Base-by-base conservation (phyloP, 2,797 vertebrate genomes). In the Mallotus villosus region DNA sequence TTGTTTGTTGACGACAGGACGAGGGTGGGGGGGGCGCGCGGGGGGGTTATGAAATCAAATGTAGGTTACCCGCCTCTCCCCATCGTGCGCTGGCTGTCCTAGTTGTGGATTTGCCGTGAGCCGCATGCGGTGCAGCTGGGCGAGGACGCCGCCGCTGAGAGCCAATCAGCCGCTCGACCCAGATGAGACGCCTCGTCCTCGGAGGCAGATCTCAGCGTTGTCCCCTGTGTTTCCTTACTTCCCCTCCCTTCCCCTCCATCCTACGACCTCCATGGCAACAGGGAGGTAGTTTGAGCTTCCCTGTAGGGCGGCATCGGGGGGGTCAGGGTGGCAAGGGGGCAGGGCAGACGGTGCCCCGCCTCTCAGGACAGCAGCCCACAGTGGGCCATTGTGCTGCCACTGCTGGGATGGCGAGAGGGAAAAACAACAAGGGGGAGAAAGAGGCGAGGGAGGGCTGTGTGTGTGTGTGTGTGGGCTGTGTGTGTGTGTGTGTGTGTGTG, bases 1-100 rank as follows among this genome's bases (percentile, higher is more conserved):
- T 72, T 79, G 69, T 74, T 69, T 84, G 68, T 69, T 65, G 71
- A 74, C 72, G 21, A 24, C 14, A 27, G 24, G 62, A 61, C 14
- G 70, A 74, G 64, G 9, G 12, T 55, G 76, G 74, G 83, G 75
- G 86, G 86, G 86, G 37, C n/a, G n/a, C n/a, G n/a, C n/a, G 37
- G 37, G 11, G 37, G 37, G 11, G 9, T 14, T 12, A 2, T 11
- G 41, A 46, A 72, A 74, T 84, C 27, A 84, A 86, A 90, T 90
- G 82, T 90, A 87, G 87, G 82, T 89, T 85, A 88, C 74, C 70
- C 74, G 22, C 58, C 85, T 75, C 17, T 57, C 24, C 24, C 58
- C 66, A 59, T 32, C 24, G 49, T 51, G 58, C 51, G 70, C 63
- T 63, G 58, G 34, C 72, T 32, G 75, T 67, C 84, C 86, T 83